Percentiles rank a stretch among this genome's conserved stretches.
These are phyloP conservation scores for Rhea americana DNA, from an alignment of 2,113 vertebrate species.

Conservation along the genomic window DNA sequence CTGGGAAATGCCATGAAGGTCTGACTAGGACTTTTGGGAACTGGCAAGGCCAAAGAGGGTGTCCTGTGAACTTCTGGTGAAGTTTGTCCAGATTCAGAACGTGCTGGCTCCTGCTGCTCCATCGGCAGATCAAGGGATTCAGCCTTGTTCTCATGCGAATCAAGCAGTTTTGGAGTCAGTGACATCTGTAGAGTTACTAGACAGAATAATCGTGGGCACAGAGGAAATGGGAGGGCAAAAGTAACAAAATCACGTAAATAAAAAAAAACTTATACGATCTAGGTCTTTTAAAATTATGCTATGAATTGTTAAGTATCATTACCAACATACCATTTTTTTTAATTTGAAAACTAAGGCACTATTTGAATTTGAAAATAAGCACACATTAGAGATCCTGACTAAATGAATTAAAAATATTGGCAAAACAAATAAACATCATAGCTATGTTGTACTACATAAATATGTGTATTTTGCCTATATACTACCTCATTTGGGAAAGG, in stretches of 20 bases:
- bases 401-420: not conserved
- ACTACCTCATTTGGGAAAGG: not conserved
- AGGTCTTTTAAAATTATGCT: slow-evolving; percentile 48
- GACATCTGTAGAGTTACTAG: slow-evolving; percentile 82
- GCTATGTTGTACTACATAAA: not conserved
- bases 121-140: slow-evolving; percentile 58
- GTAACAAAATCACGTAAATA: slow-evolving; percentile 47
- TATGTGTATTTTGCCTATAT: slow-evolving; percentile 15
- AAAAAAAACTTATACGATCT: slow-evolving; percentile 29
- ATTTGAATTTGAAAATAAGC: not conserved
- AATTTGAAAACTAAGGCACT: slow-evolving; percentile 37
- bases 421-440: slow-evolving; percentile 10
- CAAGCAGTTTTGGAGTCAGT: slow-evolving; percentile 77
- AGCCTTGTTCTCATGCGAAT: slow-evolving; percentile 70
- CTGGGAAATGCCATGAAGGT: slow-evolving; percentile 74
- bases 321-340: not conserved
- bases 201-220: slow-evolving; percentile 75
- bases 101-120: slow-evolving; percentile 57
- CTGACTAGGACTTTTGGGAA: slow-evolving; percentile 78
- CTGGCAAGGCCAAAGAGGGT: slow-evolving; percentile 71
- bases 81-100: slow-evolving; percentile 73
- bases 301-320: slow-evolving; percentile 35
- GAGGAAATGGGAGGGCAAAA: slow-evolving; percentile 68
- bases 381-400: not conserved
- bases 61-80: slow-evolving; percentile 66